Evolutionary conservation across 2,797 vertebrate genomes (phyloP).

Genomic region (Leucoraja ocellata): DNA sequence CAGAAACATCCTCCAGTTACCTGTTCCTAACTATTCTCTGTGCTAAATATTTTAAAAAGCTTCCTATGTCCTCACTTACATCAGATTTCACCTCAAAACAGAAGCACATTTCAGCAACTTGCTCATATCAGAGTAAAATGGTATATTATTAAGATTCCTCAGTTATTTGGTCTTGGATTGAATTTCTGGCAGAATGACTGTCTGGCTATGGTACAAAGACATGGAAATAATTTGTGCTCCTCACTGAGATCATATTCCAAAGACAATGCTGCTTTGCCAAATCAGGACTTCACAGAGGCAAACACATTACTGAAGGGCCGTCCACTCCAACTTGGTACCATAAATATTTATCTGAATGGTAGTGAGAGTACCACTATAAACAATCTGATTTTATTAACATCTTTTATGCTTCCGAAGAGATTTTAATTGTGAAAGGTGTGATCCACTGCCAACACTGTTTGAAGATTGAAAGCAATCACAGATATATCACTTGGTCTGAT

Average conservation of each 20-base stretch:
- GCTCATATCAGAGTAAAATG: neutral
- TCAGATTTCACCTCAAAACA: slow-evolving; percentile 8
- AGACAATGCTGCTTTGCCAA: neutral
- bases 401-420: neutral
- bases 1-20: slow-evolving; percentile 2
- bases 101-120: slow-evolving; percentile 3
- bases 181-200: neutral
- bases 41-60: neutral
- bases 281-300: neutral
- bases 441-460: neutral
- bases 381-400: slow-evolving; percentile 27
- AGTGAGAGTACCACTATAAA: neutral
- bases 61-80: neutral
- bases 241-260: slow-evolving; percentile 3
- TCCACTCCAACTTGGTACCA: neutral
- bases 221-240: neutral
- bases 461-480: neutral
- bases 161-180: neutral
- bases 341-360: neutral
- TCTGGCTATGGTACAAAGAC: slow-evolving; percentile 18
- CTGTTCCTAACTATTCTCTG: neutral
- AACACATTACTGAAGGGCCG: neutral
- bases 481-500: neutral
- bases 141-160: neutral
- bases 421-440: neutral